Conservation (phyloP, 64 coral and sea anemone species). For the Actinia tenebrosa region DNA sequence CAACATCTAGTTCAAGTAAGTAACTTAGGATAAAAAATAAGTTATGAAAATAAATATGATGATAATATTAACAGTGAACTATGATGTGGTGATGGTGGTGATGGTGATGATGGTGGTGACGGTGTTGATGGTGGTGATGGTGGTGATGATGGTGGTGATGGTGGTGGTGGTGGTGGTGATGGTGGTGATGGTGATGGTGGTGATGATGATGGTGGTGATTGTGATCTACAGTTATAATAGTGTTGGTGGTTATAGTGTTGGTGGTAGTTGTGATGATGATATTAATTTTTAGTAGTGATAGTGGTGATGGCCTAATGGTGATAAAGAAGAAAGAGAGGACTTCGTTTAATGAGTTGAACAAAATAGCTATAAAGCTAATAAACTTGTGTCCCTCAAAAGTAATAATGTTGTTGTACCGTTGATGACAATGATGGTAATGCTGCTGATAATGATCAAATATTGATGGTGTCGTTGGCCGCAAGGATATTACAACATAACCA, state of each 20-base stretch:
- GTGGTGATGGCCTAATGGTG: no score
- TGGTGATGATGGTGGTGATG: no score
- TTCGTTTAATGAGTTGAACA: no score
- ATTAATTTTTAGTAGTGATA: no score
- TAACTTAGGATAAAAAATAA: not conserved
- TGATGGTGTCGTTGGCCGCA: not conserved
- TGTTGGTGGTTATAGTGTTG: not conserved
- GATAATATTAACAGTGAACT: not conserved
- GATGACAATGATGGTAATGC: not conserved
- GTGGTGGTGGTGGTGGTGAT: no score
- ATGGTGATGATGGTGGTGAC: not conserved
- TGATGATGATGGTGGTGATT: not conserved
- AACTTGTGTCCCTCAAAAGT: no score
- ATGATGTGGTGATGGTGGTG: not conserved
- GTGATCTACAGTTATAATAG: not conserved
- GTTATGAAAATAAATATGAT: not conserved
- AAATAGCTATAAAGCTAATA: no score
- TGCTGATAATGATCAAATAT: not conserved
- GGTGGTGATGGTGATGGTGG: not conserved
- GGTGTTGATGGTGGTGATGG: no score
- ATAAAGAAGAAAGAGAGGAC: no score
- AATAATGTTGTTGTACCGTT: no score
- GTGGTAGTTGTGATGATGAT: no score
- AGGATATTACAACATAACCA: not conserved
- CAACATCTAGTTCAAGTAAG: constrained; percentile 53